Evolutionary conservation across 2,888 invertebrate genomes (phyloP).

Genomic region (Furcula furcula): DNA sequence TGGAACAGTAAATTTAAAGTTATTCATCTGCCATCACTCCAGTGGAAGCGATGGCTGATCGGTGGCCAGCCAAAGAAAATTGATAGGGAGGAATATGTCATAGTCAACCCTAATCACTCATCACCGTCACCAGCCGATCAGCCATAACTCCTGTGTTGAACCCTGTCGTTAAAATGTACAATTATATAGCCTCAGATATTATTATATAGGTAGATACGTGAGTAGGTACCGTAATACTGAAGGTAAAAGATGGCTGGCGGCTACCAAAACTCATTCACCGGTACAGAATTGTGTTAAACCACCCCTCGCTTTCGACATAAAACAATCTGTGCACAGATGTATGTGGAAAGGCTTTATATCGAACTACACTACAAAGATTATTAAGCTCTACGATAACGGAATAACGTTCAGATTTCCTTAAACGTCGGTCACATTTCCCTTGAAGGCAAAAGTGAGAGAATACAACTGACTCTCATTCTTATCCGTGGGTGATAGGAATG

Average conservation of each 20-base stretch:
- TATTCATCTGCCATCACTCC: no score
- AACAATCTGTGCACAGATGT: constrained; percentile 43
- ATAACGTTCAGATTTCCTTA: constrained; percentile 4
- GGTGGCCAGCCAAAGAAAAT: no score
- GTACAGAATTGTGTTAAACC: constrained; percentile 72
- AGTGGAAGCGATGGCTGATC: no score
- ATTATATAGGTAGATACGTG: no score
- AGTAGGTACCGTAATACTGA: no score
- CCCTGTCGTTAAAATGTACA: no score
- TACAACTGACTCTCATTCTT: constrained; percentile 21
- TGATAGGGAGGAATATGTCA: no score
- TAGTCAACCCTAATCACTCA: no score
- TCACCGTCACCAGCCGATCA: no score
- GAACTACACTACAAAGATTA: not conserved
- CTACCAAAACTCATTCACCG: constrained; percentile 81
- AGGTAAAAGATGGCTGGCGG: constrained; percentile 67
- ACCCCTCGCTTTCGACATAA: constrained; percentile 67
- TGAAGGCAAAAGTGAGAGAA: constrained; percentile 2
- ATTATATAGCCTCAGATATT: no score
- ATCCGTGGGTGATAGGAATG: not conserved
- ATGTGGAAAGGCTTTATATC: constrained; percentile 6
- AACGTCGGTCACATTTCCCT: constrained; percentile 8
- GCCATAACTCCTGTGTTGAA: no score
- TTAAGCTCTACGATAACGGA: constrained; percentile 4
- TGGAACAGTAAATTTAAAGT: no score